phyloP scores from a whole-genome alignment of 2,113 vertebrate genomes.

The Gyps fulvus region DNA sequence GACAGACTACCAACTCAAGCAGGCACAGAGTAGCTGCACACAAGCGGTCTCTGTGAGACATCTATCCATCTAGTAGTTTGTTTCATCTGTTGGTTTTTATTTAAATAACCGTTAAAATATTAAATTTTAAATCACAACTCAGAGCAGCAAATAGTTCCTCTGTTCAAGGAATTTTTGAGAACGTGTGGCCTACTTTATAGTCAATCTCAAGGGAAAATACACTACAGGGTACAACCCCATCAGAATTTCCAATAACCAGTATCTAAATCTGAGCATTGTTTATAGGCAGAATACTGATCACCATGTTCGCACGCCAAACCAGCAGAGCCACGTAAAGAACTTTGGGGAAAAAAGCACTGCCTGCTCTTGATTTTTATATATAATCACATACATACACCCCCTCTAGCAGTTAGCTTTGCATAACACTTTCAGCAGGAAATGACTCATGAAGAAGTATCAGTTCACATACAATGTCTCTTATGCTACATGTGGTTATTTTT shows the following conservation, averaged over 20 bases:
- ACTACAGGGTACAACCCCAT: not conserved
- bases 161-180: not conserved
- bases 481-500: not conserved
- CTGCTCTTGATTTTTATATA: not conserved
- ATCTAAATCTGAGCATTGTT: not conserved
- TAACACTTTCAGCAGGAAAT: slow-evolving; percentile 36
- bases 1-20: not conserved
- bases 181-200: not conserved
- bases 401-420: not conserved
- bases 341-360: not conserved
- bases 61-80: not conserved
- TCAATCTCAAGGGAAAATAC: not conserved
- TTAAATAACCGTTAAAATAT: not conserved
- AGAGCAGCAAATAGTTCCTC: not conserved
- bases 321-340: not conserved
- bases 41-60: not conserved
- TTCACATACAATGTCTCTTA: not conserved
- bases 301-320: not conserved
- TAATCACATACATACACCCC: not conserved
- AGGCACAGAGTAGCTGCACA: not conserved
- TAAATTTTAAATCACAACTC: not conserved
- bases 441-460: slow-evolving; percentile 13
- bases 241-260: not conserved
- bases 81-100: not conserved
- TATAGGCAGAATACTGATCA: not conserved